Conservation (phyloP, 2,797 vertebrate species). For the Aldrovandia affinis region DNA sequence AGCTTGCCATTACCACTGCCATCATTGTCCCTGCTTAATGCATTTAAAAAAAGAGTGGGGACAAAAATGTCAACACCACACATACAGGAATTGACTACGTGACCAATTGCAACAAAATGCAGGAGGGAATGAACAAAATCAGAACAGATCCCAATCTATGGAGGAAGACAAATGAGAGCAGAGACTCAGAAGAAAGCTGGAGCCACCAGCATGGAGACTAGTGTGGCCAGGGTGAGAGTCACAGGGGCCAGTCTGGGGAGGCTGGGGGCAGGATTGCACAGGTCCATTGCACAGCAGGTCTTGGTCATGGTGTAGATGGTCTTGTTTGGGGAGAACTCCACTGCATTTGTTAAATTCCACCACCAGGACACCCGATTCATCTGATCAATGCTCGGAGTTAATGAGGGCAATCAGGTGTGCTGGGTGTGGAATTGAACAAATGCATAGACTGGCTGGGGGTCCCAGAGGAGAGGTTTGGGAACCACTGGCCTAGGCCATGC, state of each 20-base stretch:
- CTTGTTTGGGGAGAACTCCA: constrained; percentile 55
- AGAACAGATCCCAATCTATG: not conserved
- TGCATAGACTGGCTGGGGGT: no score
- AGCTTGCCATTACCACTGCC: no score
- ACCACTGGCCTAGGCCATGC: no score
- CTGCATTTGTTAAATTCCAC: no score
- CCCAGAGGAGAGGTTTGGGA: no score
- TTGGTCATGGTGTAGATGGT: constrained; percentile 67
- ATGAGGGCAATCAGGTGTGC: constrained; percentile 63
- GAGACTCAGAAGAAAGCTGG: not conserved
- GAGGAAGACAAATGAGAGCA: constrained; percentile 6
- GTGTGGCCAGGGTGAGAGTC: constrained; percentile 36
- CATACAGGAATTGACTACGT: not conserved
- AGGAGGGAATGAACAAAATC: not conserved
- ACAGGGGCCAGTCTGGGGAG: constrained; percentile 34
- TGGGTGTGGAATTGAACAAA: no score
- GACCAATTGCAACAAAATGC: not conserved
- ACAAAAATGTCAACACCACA: no score
- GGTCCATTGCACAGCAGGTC: constrained; percentile 65
- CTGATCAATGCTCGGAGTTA: no score
- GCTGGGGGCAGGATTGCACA: constrained; percentile 64
- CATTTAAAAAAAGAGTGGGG: no score
- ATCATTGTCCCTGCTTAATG: no score
- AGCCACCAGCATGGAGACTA: constrained; percentile 41
- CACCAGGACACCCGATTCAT: constrained; percentile 67